Conservation (phyloP, 2,113 vertebrate genomes). For the Mesocricetus auratus region DNA sequence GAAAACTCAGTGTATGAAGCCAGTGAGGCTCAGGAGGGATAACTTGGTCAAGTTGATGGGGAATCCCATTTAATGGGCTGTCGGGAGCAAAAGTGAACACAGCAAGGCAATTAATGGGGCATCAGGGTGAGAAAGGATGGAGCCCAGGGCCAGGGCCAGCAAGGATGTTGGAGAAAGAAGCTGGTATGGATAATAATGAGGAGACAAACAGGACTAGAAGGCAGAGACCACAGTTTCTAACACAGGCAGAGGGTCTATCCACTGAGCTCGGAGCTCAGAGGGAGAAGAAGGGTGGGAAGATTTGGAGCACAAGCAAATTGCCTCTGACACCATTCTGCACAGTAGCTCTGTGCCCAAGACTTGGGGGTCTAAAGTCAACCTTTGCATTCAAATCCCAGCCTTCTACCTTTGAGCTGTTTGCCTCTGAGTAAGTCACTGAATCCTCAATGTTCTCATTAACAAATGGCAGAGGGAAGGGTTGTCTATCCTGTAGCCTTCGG, state of each 20-base stretch:
- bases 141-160: not conserved
- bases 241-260: not conserved
- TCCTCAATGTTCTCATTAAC: not conserved
- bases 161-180: not conserved
- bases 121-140: not conserved
- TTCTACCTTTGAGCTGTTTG: not conserved
- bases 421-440: not conserved
- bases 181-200: not conserved
- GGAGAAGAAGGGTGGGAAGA: not conserved
- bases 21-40: not conserved
- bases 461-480: not conserved
- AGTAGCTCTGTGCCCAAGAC: accelerated
- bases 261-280: not conserved
- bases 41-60: not conserved
- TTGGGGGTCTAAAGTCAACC: not conserved
- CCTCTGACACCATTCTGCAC: not conserved
- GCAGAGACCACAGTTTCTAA: not conserved
- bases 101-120: not conserved
- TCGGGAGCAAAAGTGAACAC: not conserved
- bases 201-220: not conserved
- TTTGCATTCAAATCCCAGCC: not conserved
- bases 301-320: not conserved
- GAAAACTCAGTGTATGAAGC: not conserved
- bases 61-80: not conserved
- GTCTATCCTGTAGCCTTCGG: not conserved